A percentile compares a stretch with the other conserved stretches of the same genome.
Conservation (phyloP, 2,888 invertebrate species). For the Cataglyphis cursor region DNA sequence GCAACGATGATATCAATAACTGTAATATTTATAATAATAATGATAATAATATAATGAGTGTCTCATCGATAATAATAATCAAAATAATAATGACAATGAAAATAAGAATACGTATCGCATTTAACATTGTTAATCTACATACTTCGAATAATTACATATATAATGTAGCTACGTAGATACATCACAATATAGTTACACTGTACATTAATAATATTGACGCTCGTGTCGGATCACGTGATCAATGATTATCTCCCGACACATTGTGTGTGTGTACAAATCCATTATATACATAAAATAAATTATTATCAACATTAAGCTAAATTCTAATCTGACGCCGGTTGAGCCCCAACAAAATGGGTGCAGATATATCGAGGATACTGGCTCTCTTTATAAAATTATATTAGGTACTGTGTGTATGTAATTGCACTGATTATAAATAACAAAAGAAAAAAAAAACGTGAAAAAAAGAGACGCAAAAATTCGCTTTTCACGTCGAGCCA, state of each 20-base stretch:
- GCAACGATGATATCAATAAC: slow-evolving; percentile 61
- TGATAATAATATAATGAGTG: slow-evolving; percentile 59
- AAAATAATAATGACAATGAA: slow-evolving; percentile 73
- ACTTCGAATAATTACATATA: slow-evolving; percentile 79
- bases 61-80: slow-evolving; percentile 67
- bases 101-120: slow-evolving; percentile 73
- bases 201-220: slow-evolving; percentile 85
- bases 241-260: slow-evolving; percentile 77
- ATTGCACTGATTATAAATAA: slow-evolving; percentile 86
- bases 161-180: slow-evolving; percentile 84
- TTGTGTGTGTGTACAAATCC: slow-evolving; percentile 81
- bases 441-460: slow-evolving; percentile 73
- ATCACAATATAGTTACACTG: slow-evolving; percentile 87
- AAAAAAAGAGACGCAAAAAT: slow-evolving; percentile 78
- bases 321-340: slow-evolving; percentile 78
- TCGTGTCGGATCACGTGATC: slow-evolving; percentile 72
- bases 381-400: slow-evolving; percentile 86
- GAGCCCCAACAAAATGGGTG: slow-evolving; percentile 74
- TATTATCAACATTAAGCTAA: slow-evolving; percentile 86
- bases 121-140: slow-evolving; percentile 76
- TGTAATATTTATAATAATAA: slow-evolving; percentile 69
- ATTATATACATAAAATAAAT: slow-evolving; percentile 87
- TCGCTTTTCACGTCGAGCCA: slow-evolving; percentile 80
- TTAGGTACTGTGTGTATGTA: slow-evolving; percentile 85
- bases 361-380: slow-evolving; percentile 85